phyloP scores from a whole-genome alignment of 2,113 vertebrate species.

The Kobus ellipsiprymnus region DNA sequence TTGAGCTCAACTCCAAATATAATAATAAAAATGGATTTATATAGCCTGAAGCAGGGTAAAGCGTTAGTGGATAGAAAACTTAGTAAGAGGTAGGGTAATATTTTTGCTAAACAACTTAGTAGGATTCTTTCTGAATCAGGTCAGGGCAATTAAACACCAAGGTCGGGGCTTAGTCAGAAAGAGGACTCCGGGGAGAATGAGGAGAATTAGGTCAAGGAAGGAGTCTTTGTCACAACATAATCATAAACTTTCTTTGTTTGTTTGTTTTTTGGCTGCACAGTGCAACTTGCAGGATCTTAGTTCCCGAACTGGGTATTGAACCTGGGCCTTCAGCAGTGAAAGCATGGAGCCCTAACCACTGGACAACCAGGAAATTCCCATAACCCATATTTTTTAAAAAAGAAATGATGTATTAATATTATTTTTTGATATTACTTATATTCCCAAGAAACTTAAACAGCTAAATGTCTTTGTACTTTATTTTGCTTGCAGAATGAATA shows the following conservation, averaged over 20 bases:
- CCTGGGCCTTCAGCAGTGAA: not conserved
- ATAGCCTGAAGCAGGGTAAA: not conserved
- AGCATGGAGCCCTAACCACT: not conserved
- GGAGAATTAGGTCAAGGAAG: not conserved
- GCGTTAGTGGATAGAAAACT: not conserved
- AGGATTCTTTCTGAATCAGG: not conserved
- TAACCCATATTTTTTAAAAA: not conserved
- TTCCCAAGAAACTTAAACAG: not conserved
- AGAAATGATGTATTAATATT: not conserved
- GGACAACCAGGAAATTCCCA: not conserved
- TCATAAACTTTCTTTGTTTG: too few relatives aligned
- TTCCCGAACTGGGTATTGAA: not conserved
- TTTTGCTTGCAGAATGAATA: not conserved
- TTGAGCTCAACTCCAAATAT: not conserved
- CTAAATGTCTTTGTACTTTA: not conserved
- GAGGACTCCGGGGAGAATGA: not conserved
- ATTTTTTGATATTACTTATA: not conserved
- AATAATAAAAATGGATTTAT: not conserved
- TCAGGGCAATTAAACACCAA: not conserved
- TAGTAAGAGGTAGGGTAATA: not conserved
- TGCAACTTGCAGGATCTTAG: not conserved
- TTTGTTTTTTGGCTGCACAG: not conserved
- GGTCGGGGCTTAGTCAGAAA: not conserved
- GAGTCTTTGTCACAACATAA: not conserved
- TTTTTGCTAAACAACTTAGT: not conserved